Percentiles rank a stretch among this genome's conserved stretches.
Evolutionary conservation across 2,113 vertebrate species (phyloP).

Genomic region (Grus americana): DNA sequence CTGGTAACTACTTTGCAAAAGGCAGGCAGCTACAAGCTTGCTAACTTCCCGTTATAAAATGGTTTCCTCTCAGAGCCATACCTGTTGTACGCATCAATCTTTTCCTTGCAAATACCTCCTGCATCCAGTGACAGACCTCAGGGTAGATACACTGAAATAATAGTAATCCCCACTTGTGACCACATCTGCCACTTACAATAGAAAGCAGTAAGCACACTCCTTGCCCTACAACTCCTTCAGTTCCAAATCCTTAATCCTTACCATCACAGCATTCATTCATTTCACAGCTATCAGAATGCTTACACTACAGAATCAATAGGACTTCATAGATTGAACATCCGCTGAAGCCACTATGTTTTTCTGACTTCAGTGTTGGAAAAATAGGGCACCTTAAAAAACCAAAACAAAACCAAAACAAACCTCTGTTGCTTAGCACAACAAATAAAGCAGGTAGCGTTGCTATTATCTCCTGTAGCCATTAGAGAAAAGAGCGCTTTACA

Average conservation of each 20-base stretch:
- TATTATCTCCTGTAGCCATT: background rate
- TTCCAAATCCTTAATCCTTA: background rate
- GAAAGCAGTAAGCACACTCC: background rate
- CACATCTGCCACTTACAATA: background rate
- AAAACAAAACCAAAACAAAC: background rate
- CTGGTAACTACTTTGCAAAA: background rate
- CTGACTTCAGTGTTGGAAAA: background rate
- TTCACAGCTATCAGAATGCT: background rate
- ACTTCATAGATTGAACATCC: accelerated
- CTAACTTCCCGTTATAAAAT: background rate
- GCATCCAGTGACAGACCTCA: background rate
- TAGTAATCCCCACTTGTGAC: background rate
- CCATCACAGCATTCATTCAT: background rate
- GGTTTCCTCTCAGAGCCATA: background rate
- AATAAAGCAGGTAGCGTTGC: background rate
- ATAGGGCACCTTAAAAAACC: background rate
- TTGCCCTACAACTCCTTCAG: background rate
- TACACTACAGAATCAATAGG: background rate
- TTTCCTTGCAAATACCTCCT: background rate
- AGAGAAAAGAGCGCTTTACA: background rate
- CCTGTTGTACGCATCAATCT: background rate
- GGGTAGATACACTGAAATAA: background rate
- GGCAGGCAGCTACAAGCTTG: background rate
- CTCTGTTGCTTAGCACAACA: background rate
- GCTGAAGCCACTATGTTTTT: background rate